phyloP scores from a whole-genome alignment of 2,797 vertebrate species.

The Molossus alvarezi region DNA sequence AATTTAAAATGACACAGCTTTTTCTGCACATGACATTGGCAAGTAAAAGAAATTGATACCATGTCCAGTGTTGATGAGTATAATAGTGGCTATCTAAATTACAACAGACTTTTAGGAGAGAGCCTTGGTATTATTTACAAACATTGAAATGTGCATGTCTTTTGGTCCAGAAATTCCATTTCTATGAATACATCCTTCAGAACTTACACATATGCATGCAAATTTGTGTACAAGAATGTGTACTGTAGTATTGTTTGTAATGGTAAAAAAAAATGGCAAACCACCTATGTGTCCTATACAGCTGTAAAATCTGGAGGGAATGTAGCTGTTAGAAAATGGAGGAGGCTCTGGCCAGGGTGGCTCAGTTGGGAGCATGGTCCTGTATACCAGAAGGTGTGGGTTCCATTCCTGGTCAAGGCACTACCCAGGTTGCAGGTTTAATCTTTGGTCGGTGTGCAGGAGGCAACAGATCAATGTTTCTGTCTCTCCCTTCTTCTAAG shows the following conservation, averaged over 20 bases:
- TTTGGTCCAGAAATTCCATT: constrained; percentile 30
- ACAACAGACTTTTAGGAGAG: constrained; percentile 43
- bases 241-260: neutral
- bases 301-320: neutral
- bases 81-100: neutral
- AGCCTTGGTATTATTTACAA: constrained; percentile 58
- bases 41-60: neutral
- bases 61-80: neutral
- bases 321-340: neutral
- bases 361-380: neutral
- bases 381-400: neutral
- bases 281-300: neutral
- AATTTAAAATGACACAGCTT: constrained; percentile 21
- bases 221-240: neutral
- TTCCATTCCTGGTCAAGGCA: neutral
- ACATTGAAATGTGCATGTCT: constrained; percentile 38
- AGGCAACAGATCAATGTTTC: neutral
- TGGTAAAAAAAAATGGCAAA: neutral
- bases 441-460: neutral
- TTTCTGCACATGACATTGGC: neutral
- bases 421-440: neutral
- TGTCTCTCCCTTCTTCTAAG: neutral
- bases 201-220: neutral
- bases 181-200: constrained; percentile 4
- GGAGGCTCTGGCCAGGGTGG: neutral